Evolutionary conservation across 1,140 invertebrate genomes (phyloP).

Genomic region (Zophobas morio): DNA sequence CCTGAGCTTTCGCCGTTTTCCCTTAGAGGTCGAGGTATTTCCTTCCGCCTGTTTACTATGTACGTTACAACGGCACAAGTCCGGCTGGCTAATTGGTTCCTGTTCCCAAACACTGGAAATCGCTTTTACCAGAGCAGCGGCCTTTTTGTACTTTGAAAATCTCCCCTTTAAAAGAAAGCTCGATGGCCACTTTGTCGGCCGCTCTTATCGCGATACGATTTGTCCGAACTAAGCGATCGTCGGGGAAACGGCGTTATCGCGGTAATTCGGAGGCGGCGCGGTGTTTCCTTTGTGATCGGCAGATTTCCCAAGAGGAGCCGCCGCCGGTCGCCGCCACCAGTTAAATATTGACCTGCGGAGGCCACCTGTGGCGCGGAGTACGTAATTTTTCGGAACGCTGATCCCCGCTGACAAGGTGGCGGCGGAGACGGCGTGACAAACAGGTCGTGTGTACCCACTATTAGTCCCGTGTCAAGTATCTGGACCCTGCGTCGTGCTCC

Average conservation of each 20-base stretch:
- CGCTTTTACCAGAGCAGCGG: constrained; percentile 1
- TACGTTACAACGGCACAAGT: constrained; percentile 10
- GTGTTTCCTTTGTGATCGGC: constrained; percentile 37
- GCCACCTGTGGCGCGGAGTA: constrained; percentile 36
- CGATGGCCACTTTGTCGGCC: not conserved
- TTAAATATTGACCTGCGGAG: constrained; percentile 26
- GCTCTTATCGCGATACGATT: constrained; percentile 13
- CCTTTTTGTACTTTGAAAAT: too few species aligned
- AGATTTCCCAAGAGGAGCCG: constrained; percentile 40
- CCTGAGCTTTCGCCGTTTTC: constrained; percentile 44
- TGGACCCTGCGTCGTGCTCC: constrained; percentile 34
- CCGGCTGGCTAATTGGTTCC: constrained; percentile 45
- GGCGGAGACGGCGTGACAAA: constrained; percentile 18
- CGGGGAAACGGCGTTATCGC: constrained; percentile 5
- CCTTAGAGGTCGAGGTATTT: constrained; percentile 39
- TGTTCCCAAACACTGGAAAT: constrained; percentile 30
- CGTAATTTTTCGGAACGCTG: constrained; percentile 34
- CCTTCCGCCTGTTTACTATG: constrained; percentile 31
- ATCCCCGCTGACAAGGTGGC: constrained; percentile 24
- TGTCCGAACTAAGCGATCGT: constrained; percentile 7
- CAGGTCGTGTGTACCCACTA: constrained; percentile 47
- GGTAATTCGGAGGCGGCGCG: constrained; percentile 2
- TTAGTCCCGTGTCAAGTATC: constrained; percentile 53
- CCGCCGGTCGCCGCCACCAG: not conserved
- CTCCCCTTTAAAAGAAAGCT: not conserved